Base-by-base conservation (phyloP, 2,888 invertebrate genomes). In the Caenorhabditis macrosperma region DNA sequence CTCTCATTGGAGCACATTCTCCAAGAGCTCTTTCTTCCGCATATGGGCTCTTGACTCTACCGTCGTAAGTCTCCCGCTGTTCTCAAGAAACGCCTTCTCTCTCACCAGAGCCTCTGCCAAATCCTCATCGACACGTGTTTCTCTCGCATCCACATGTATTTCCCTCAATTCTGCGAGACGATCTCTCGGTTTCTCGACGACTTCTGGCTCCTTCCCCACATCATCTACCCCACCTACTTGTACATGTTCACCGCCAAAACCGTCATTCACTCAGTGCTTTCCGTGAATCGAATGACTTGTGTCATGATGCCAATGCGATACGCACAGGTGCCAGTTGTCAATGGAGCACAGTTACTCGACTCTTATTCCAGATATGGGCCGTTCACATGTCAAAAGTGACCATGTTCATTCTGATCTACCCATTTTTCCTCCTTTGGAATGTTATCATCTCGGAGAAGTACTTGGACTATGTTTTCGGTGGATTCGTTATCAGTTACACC, bases 361-460 rank as follows among this genome's bases (percentile, higher is more conserved):
- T 3, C 35, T 12, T 17, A 12, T 48, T 66, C 9, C 26, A 66
- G 66, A 55, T 66, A 2, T 74, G 74, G 74, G 22, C 26, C 0
- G 7, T 5, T 6, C 35, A 48, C 10, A 28, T 74, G 48, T 26
- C 4, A 10, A 55, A 61, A 57, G 55, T 59, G 3, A 38, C 35
- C 2, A 3, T 57, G 17, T 30, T 74, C 15, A 44, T 74, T 4
- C 1, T 59, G 6, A n/a, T 64, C 9, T 54, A 67, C 9, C 76
- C 76, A 38, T 76, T 67, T 61, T 46, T 61, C 12, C 3, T 60
- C 10, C 10, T 67, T 9, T 76, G 76, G 76, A 67, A 76, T 33
- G 44, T 68, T 15, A 61, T 55, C 2, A 61, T 76, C 10, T 61
- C 67, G 1, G 52, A 61, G 35, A 61, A 67, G 7, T 57, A 46